Conservation (phyloP, 2,113 vertebrate species). For the Python bivittatus region DNA sequence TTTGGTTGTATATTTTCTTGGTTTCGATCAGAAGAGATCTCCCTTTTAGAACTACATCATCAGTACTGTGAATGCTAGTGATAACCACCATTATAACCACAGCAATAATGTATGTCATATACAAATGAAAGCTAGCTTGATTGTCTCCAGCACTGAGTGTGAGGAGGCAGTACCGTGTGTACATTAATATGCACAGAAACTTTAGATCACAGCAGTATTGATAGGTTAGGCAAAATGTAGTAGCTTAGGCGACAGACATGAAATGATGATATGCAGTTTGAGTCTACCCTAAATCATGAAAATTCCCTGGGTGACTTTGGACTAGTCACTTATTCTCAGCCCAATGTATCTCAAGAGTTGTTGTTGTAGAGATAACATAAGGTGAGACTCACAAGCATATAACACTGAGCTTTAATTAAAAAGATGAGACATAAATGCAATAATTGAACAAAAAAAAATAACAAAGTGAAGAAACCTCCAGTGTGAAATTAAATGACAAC, state of each 20-base stretch:
- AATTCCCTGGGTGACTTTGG: not conserved
- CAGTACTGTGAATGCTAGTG: not conserved
- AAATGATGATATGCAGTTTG: not conserved
- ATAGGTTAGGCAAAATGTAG: not conserved
- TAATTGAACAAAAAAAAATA: not conserved
- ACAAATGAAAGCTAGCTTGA: not conserved
- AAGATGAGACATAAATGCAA: not conserved
- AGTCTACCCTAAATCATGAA: not conserved
- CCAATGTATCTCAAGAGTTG: not conserved
- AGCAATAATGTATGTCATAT: not conserved
- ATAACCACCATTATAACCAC: not conserved
- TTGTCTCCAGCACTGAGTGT: not conserved
- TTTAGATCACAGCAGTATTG: not conserved
- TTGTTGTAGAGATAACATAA: not conserved
- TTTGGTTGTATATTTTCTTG: not conserved
- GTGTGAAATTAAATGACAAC: not conserved
- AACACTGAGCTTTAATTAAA: not conserved
- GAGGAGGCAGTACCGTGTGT: not conserved
- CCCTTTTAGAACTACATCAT: not conserved
- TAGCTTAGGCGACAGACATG: not conserved
- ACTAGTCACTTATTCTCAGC: not conserved
- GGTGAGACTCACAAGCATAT: not conserved
- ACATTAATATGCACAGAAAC: not conserved
- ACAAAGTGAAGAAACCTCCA: not conserved
- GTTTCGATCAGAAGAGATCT: not conserved